Evolutionary conservation across 64 coral and sea anemone species (phyloP), one percentile per base, ranked within the genome.

Genomic region (Hydrozoanthus tunicans): DNA sequence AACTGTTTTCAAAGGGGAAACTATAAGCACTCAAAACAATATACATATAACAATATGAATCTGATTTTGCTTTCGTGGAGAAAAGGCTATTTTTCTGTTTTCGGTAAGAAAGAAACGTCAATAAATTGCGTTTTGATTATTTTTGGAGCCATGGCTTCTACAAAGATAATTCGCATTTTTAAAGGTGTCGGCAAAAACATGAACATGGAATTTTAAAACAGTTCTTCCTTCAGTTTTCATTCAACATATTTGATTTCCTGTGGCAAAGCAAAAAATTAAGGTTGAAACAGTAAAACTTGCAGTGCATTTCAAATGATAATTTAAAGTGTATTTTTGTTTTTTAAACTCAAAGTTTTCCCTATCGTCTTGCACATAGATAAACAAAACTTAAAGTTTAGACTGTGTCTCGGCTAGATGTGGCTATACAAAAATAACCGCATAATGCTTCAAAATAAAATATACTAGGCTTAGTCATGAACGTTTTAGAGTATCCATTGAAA

Each of bases 1-100:
- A 96, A 89, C 95, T 73, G 79, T 92, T 93, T 93, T 89, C 75
- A 96, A 94, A 90, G 57, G 86, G 77, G 63, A 72, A 91, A 53
- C 67, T 73, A 83, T 84, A 69, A 79, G 90, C 61, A 85, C 88
- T 91, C 77, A 0, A 91, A 86, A 91, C 13, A 69, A 15, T n/a
- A 79, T 81, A 43, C 32, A 43, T 43, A 43, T 43, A 86, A 93
- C 90, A 81, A 91, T 96, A 70, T 96, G 94, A 93, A 96, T 96
- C 91, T 25, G 91, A 56, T 88, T 82, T 58, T 83, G 55, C 66
- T 73, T 66, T 90, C 89, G 83, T 91, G 77, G 62, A 78, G 91
- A 90, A 81, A 86, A 90, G 90, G 80, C 60, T 96, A 90, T 96
- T 91, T 62, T 78, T 64, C 71, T 70, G 75, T 73, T 81, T 90